Percentiles rank a stretch among this genome's conserved stretches.
Evolutionary conservation across 2,113 vertebrate species (phyloP).

Genomic region (Bubo scandiacus): DNA sequence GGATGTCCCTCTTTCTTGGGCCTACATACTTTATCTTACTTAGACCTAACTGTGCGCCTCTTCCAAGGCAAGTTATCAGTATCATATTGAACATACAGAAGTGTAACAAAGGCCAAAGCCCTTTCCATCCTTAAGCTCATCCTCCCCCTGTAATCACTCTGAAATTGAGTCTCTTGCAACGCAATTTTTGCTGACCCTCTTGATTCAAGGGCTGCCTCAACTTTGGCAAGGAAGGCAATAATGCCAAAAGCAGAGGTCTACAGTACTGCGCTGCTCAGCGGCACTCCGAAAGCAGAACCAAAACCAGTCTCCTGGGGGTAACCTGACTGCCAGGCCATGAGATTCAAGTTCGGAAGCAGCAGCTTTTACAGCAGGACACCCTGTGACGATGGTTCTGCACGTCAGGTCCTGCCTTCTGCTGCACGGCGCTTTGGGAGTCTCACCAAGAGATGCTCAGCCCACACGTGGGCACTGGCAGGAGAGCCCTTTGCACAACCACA

Average conservation of each 20-base stretch:
- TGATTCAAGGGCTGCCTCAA: not conserved
- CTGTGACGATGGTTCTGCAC: not conserved
- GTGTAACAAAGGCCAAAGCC: not conserved
- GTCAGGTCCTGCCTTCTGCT: no score
- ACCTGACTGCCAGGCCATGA: accelerated
- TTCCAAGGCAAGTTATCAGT: not conserved
- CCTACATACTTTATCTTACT: not conserved
- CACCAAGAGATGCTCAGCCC: not conserved
- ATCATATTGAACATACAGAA: not conserved
- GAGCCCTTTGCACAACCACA: accelerated
- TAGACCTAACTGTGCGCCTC: not conserved
- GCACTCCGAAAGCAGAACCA: not conserved
- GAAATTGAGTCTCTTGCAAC: not conserved
- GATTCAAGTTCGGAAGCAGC: not conserved
- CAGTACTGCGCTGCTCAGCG: not conserved
- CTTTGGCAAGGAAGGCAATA: not conserved
- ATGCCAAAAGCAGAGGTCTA: no score
- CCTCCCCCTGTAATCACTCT: not conserved
- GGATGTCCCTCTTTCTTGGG: not conserved
- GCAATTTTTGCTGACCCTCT: not conserved
- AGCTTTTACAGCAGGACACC: not conserved
- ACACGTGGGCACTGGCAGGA: accelerated
- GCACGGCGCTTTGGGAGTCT: no score
- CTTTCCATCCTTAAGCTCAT: not conserved
- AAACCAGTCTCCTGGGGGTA: not conserved